A percentile compares a stretch with the other conserved stretches of the same genome.
Evolutionary conservation across 2,888 invertebrate species (phyloP).

Genomic region (Coecobrya sp.): DNA sequence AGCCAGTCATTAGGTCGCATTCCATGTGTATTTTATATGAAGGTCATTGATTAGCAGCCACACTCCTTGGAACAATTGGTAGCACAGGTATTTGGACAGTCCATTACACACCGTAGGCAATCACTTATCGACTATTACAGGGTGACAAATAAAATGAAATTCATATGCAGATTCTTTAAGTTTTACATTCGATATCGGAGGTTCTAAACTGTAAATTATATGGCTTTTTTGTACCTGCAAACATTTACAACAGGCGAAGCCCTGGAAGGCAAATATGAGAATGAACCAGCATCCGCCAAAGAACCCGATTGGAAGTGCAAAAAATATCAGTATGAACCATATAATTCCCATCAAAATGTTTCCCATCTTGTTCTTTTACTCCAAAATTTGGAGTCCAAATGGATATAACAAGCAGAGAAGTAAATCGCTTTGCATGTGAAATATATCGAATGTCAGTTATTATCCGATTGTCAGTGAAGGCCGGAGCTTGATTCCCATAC

Average conservation of each 20-base stretch:
- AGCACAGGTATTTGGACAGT: slow-evolving; percentile 30
- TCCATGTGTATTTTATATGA: too few relatives aligned
- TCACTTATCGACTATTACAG: slow-evolving; percentile 28
- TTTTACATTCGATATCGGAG: not conserved
- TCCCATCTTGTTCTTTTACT: slow-evolving; percentile 26
- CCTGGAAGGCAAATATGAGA: slow-evolving; percentile 53
- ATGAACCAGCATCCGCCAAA: slow-evolving; percentile 38
- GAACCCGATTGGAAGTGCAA: slow-evolving; percentile 1
- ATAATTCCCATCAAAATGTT: slow-evolving; percentile 54
- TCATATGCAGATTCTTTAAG: too few relatives aligned
- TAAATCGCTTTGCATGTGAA: too few relatives aligned
- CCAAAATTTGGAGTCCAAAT: too few relatives aligned
- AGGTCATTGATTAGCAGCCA: not conserved
- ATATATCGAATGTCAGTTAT: too few relatives aligned
- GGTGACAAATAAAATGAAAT: too few relatives aligned
- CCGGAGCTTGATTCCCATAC: too few relatives aligned
- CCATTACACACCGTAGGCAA: slow-evolving; percentile 24
- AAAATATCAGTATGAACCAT: slow-evolving; percentile 44
- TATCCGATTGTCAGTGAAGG: too few relatives aligned
- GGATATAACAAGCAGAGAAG: not conserved
- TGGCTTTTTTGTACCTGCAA: slow-evolving; percentile 43
- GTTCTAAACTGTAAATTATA: not conserved
- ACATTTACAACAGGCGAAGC: slow-evolving; percentile 59
- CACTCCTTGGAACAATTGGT: slow-evolving; percentile 45
- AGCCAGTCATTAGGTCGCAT: too few relatives aligned